Conservation (phyloP, 1,140 invertebrate genomes). For the Diorhabda sublineata region DNA sequence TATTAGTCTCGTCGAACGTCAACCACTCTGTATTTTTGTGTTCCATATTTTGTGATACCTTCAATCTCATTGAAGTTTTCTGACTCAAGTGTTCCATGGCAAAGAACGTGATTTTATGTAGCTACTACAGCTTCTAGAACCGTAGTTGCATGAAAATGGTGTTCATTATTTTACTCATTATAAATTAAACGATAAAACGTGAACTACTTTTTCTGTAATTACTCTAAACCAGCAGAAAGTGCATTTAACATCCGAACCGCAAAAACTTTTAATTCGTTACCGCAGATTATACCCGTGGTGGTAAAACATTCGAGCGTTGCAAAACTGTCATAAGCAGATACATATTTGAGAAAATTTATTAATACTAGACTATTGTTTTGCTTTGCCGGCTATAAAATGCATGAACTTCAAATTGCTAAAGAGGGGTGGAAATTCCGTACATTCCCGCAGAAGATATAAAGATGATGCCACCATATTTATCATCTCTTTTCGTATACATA, state of each 20-base stretch:
- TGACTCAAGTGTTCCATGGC: too few relatives aligned
- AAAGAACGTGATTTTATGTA: too few relatives aligned
- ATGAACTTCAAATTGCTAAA: neutral
- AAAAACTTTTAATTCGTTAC: neutral
- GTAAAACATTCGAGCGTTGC: neutral
- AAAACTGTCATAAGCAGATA: neutral
- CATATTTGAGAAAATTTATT: neutral
- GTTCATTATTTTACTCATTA: too few relatives aligned
- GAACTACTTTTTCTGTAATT: too few relatives aligned
- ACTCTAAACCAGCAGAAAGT: too few relatives aligned
- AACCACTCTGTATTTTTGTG: too few relatives aligned
- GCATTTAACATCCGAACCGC: neutral
- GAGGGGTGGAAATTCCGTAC: neutral
- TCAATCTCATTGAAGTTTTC: too few relatives aligned
- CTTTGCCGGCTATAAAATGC: slow-evolving; percentile 1
- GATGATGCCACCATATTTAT: neutral
- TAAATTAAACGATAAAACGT: too few relatives aligned
- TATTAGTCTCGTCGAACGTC: too few relatives aligned
- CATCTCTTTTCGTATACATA: neutral
- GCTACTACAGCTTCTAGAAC: too few relatives aligned
- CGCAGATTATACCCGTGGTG: neutral
- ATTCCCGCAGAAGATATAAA: neutral
- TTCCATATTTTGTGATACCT: too few relatives aligned
- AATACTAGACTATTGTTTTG: neutral
- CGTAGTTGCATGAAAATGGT: too few relatives aligned